These are phyloP conservation scores for Didymodactylos carnosus DNA, from an alignment of 2,888 invertebrate species.

Conservation along the genomic window DNA sequence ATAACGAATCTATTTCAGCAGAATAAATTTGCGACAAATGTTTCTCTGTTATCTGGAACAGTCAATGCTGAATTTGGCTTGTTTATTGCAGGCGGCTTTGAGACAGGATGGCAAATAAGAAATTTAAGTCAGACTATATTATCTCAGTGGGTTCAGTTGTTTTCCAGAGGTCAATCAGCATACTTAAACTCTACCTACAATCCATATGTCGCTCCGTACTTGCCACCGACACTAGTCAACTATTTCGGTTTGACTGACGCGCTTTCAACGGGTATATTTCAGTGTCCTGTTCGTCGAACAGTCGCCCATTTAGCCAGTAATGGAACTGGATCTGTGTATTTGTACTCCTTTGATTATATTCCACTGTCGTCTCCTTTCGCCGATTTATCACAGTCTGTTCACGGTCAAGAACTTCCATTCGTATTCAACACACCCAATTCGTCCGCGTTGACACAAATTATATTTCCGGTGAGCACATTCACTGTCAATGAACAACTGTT, in stretches of 20 bases:
- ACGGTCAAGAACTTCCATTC: slow-evolving; percentile 23
- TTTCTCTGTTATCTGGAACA: background rate
- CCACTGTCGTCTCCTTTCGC: background rate
- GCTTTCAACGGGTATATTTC: background rate
- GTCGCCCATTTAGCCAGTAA: background rate
- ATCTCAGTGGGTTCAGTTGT: background rate
- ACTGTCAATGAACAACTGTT: background rate
- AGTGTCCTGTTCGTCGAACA: background rate
- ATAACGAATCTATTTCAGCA: background rate
- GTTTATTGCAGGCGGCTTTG: background rate
- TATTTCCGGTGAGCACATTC: background rate
- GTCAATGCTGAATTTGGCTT: background rate
- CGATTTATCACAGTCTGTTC: slow-evolving; percentile 11
- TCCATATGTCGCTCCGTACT: background rate
- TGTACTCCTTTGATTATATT: background rate
- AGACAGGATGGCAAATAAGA: background rate
- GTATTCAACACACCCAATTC: slow-evolving; percentile 19
- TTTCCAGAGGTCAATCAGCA: background rate
- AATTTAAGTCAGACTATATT: background rate
- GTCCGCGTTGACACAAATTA: background rate
- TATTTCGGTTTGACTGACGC: background rate
- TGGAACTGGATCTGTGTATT: background rate
- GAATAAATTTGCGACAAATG: background rate
- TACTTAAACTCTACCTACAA: background rate
- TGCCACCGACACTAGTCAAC: background rate